Base-by-base conservation (phyloP, 2,113 vertebrate species). In the Myocastor coypus region DNA sequence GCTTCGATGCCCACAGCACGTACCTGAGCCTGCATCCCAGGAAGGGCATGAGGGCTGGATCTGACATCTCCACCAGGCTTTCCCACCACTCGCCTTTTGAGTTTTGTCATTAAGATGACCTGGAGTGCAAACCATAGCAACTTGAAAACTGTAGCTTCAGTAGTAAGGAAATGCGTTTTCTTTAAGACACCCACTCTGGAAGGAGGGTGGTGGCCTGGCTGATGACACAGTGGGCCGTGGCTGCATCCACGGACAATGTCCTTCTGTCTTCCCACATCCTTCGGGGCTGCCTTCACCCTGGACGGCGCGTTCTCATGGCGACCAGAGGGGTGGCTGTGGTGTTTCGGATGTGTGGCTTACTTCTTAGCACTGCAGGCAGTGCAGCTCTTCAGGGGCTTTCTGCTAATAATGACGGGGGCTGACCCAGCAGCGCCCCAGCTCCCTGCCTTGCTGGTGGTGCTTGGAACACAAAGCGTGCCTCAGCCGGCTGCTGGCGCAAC, bases 151-250 rank as follows among this genome's bases (percentile, higher is more conserved):
- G 30, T 55, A 40, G 26, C 19, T 75, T 14, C 14, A 12, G 10
- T 5, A 6, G 42, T 24, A 28, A 26, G 66, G 26, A 63, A 12
- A 52, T 8, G 7, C 19, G 55, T 28, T 3, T 0, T 52, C 63
- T 37, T 30, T 17, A 26, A 28, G 50, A 28, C 37, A 34, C 14
- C 22, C 7, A 1, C 34, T 42, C 16, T 28, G 11, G 16, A 14
- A 37, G 80, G 4, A 4, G 12, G 20, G 32, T 0, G 0, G 6
- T 30, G 22, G 40, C 52, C 19, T 0, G 0, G 20, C 10, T 28
- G 3, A 0, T 2, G 73, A 13, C 2, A 0, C n/a, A 3, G 8
- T 32, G 30, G 66, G 52, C 64, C 52, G 8, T 3, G 1, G 0
- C 17, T 2, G 11, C 57, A 1, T 1, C 3, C 2, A 28, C 0